Evolutionary conservation across 2,113 vertebrate genomes (phyloP).

Genomic region (Cynopterus brachyotis): DNA sequence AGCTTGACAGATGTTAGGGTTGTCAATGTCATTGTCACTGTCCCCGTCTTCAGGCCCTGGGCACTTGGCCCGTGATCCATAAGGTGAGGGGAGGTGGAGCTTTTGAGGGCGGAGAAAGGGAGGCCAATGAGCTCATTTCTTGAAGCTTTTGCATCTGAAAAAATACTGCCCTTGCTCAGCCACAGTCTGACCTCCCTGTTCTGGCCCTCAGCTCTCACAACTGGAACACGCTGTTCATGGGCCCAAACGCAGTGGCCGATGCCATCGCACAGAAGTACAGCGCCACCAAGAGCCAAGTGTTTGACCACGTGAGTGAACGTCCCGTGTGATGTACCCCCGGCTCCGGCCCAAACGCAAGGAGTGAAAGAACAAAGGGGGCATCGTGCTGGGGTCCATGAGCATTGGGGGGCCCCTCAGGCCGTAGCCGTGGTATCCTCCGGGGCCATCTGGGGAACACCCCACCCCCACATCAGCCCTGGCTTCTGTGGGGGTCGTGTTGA

Average conservation of each 20-base stretch:
- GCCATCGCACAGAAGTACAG: slow-evolving; percentile 95
- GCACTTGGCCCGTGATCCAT: accelerated
- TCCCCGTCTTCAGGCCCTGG: not conserved
- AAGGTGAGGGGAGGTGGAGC: not conserved
- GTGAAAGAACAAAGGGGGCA: accelerated
- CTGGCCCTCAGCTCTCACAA: slow-evolving; percentile 91
- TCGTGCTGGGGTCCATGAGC: accelerated
- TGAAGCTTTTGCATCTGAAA: not conserved
- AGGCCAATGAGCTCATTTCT: accelerated
- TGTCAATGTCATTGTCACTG: accelerated
- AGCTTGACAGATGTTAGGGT: accelerated
- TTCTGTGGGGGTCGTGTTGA: accelerated
- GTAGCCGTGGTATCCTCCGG: not conserved
- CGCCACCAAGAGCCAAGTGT: slow-evolving; percentile 95
- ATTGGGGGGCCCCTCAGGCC: not conserved
- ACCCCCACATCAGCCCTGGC: not conserved
- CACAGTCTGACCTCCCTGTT: not conserved
- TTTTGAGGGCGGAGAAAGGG: not conserved
- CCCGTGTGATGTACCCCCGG: accelerated
- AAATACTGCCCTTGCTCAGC: accelerated
- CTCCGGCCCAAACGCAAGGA: accelerated
- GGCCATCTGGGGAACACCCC: not conserved
- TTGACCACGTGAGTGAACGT: slow-evolving; percentile 92
- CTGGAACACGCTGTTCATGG: slow-evolving; percentile 96
- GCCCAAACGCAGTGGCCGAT: slow-evolving; percentile 94